Percentiles rank a stretch among this genome's conserved stretches.
Evolutionary conservation across 1,140 invertebrate species (phyloP).

Genomic region (Bombus terrestris): DNA sequence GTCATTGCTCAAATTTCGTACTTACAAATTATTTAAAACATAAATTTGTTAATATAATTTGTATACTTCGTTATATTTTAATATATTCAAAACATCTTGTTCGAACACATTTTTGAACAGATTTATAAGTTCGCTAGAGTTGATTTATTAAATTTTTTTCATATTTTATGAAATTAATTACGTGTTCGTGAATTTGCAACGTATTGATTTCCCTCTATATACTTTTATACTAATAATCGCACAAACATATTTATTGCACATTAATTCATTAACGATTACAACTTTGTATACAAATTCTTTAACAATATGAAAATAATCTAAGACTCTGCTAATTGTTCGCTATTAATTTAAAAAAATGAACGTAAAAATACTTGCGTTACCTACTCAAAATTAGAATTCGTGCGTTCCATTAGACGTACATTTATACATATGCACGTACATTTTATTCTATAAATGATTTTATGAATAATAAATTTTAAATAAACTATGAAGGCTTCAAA

Average conservation of each 20-base stretch:
- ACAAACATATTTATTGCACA: conserved; percentile 69
- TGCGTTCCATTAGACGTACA: conserved; percentile 30
- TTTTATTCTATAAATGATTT: conserved; percentile 49
- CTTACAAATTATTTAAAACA: conserved; percentile 23
- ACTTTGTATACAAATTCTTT: conserved; percentile 61
- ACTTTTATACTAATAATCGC: conserved; percentile 30
- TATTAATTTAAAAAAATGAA: conserved; percentile 29
- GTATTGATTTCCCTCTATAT: conserved; percentile 11
- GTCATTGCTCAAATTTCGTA: not conserved
- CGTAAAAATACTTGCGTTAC: not conserved
- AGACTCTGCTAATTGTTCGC: conserved; percentile 48
- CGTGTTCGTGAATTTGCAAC: not conserved
- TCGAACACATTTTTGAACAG: not conserved
- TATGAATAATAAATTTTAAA: conserved; percentile 39
- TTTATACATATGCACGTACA: not conserved
- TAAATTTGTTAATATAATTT: conserved; percentile 22
- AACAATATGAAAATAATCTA: conserved; percentile 59
- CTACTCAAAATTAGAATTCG: conserved; percentile 11
- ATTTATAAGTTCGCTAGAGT: not conserved
- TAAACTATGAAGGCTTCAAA: conserved; percentile 21
- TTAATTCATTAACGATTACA: conserved; percentile 60
- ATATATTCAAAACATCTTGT: not conserved
- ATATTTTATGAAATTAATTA: conserved; percentile 14
- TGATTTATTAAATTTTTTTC: conserved; percentile 1
- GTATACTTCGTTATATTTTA: conserved; percentile 13